phyloP scores from a whole-genome alignment of 2,888 invertebrate genomes.

The Agriopis aurantiaria region DNA sequence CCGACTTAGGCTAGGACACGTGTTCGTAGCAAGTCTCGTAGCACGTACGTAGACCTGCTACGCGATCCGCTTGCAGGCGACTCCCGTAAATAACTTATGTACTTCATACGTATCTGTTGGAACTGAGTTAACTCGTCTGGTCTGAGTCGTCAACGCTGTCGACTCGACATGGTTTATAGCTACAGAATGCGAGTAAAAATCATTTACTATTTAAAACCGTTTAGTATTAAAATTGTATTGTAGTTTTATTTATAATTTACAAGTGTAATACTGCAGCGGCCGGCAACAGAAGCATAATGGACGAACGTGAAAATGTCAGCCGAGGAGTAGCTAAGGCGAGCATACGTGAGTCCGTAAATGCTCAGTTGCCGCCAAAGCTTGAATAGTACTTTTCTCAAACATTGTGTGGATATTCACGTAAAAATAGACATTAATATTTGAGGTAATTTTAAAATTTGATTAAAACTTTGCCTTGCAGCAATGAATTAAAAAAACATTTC shows the following conservation, averaged over 20 bases:
- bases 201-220: background rate
- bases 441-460: no score
- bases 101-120: constrained; percentile 48
- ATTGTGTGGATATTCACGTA: no score
- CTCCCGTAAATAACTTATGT: constrained; percentile 76
- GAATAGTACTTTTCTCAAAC: no score
- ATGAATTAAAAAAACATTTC: no score
- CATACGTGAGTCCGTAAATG: no score
- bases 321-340: no score
- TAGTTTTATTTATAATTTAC: background rate
- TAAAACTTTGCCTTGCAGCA: no score
- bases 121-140: constrained; percentile 46
- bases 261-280: no score
- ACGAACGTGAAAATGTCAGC: no score
- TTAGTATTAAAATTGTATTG: background rate
- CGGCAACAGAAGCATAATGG: no score
- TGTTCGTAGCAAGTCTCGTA: constrained; percentile 45
- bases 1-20: constrained; percentile 28
- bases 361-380: no score
- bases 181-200: constrained; percentile 3
- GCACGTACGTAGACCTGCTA: constrained; percentile 55
- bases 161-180: constrained; percentile 24
- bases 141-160: constrained; percentile 32
- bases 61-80: constrained; percentile 53
- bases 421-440: no score